Conservation (phyloP, 2,888 invertebrate genomes). For the Lordiphosa andalusiaca region DNA sequence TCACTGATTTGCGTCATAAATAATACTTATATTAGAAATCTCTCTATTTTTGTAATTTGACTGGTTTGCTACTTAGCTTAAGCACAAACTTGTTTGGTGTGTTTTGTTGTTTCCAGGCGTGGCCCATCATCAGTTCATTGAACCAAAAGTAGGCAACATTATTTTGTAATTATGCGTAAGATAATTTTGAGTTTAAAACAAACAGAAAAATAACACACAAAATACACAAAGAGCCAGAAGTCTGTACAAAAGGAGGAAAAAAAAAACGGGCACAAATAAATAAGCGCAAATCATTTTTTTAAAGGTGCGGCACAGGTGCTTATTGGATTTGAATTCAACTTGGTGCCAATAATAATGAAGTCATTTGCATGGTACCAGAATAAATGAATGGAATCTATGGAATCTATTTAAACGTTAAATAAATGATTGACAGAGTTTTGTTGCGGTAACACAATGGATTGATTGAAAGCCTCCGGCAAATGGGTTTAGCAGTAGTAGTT, state of each 20-base stretch:
- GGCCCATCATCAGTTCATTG: slow-evolving; percentile 55
- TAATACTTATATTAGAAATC: background rate
- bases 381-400: slow-evolving; percentile 19
- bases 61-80: slow-evolving; percentile 19
- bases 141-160: slow-evolving; percentile 73
- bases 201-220: slow-evolving; percentile 25
- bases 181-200: slow-evolving; percentile 58
- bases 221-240: slow-evolving; percentile 1
- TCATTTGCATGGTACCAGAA: slow-evolving; percentile 46
- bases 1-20: slow-evolving; percentile 1
- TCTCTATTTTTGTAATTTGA: too few relatives aligned
- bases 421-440: slow-evolving; percentile 5
- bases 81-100: slow-evolving; percentile 15
- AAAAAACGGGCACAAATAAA: slow-evolving; percentile 54
- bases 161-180: slow-evolving; percentile 58
- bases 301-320: slow-evolving; percentile 53
- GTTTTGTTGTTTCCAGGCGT: slow-evolving; percentile 13
- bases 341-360: slow-evolving; percentile 43
- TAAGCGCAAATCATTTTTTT: slow-evolving; percentile 36
- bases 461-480: background rate
- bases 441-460: background rate
- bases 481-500: too few relatives aligned
- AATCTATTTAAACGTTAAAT: slow-evolving; percentile 3
- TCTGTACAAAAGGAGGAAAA: background rate
- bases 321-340: slow-evolving; percentile 14